Evolutionary conservation across 2,797 vertebrate genomes (phyloP), one percentile per base, ranked within the genome.

Genomic region (Anolis apletophallus): DNA sequence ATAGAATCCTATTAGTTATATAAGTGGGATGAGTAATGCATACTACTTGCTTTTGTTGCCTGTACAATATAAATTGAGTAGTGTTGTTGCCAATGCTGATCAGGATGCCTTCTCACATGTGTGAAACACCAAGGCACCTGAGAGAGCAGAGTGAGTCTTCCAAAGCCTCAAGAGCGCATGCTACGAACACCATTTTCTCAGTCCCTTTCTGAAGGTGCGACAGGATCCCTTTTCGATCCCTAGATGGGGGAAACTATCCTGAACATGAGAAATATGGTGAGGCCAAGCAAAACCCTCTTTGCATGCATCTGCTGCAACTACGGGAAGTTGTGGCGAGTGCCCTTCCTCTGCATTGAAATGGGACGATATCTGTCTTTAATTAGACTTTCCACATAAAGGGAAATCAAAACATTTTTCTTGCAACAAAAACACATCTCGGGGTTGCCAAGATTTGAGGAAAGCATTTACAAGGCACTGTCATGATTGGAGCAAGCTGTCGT

Each of bases 401-500:
- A 75, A 57, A 76, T n/a, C 36, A 84, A 4, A 23, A 17, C 59
- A 64, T 40, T 23, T 34, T 17, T 50, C 34, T 34, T 50, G 29
- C 40, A 83, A 26, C 46, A 71, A 69, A 75, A 88, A 50, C 19
- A 81, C 36, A 54, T 12, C 34, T 61, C 36, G 68, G 36, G 75
- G 23, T 81, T 88, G 55, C 64, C 34, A 85, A 17, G 64, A 40
- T 82, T 85, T 79, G 72, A 77, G 72, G 54, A 46, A 85, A 80
- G 29, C 32, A 32, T 40, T 80, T 32, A 26, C 29, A 77, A 21
- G n/a, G 21, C 64, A 61, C 72, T 81, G 61, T 54, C 74, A 19
- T 32, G 54, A 17, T 86, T 57, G 88, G 61, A 64, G 81, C 87
- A 46, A 76, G 46, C 86, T 74, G 71, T 61, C 34, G 50, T 52